Evolutionary conservation across 2,113 vertebrate species (phyloP).

Genomic region (Telmatochromis sp.): DNA sequence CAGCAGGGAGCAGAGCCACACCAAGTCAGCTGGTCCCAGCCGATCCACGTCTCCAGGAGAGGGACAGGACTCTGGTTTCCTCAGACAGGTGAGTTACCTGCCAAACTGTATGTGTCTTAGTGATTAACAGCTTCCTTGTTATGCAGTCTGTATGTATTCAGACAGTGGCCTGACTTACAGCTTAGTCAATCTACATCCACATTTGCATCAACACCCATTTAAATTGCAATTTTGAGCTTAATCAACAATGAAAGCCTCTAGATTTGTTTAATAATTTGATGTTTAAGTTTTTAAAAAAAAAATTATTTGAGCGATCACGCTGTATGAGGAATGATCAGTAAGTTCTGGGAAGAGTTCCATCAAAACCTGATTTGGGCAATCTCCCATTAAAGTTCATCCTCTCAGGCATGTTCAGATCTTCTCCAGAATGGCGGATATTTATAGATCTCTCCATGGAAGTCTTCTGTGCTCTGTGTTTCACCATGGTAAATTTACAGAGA

Average conservation of each 20-base stretch:
- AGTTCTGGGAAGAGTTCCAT: not conserved
- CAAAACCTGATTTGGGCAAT: not conserved
- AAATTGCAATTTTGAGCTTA: not conserved
- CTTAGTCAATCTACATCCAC: not conserved
- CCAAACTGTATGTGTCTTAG: not conserved
- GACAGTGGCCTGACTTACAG: not conserved
- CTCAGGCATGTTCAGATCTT: not conserved
- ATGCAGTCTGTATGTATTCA: not conserved
- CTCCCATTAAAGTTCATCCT: not conserved
- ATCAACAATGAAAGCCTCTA: not conserved
- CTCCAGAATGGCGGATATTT: not conserved
- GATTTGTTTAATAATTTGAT: not conserved
- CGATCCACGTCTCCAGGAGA: constrained; percentile 83
- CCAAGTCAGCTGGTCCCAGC: constrained; percentile 80
- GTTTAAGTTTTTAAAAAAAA: not conserved
- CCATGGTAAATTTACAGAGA: not conserved
- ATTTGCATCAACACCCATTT: not conserved
- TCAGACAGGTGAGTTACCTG: constrained; percentile 77
- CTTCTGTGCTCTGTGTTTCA: not conserved
- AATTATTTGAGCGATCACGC: not conserved
- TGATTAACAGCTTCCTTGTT: not conserved
- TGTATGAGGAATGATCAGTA: not conserved
- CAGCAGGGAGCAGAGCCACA: constrained; percentile 77
- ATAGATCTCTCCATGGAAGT: not conserved
- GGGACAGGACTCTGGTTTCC: constrained; percentile 69